phyloP scores from a whole-genome alignment of 30 jellyfish, hydroid and myxozoan genomes.

The Aurelia sp. region DNA sequence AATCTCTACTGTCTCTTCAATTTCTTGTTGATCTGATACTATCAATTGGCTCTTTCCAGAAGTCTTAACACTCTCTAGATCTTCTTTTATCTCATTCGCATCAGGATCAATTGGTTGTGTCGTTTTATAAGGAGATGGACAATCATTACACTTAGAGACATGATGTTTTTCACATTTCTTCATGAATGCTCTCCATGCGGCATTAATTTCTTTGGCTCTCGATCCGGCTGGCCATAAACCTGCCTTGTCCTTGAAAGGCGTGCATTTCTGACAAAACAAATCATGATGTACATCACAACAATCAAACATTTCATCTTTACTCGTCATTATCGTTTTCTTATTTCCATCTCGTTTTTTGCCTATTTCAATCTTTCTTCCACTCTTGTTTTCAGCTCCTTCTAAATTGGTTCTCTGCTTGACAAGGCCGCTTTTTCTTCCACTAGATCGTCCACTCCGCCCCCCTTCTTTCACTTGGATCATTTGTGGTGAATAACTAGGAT shows the following conservation, averaged over 20 bases:
- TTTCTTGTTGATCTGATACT: background rate
- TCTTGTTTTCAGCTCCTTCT: background rate
- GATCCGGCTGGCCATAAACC: conserved; percentile 57
- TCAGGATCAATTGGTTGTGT: too few species aligned
- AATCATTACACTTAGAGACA: conserved; percentile 7
- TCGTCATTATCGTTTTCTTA: conserved; percentile 1
- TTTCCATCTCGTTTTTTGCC: background rate
- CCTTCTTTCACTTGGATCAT: background rate
- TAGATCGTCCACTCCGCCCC: background rate
- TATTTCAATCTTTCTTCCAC: background rate
- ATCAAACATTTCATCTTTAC: conserved; percentile 64
- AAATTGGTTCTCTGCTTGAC: background rate
- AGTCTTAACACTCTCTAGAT: background rate
- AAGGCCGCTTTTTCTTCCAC: background rate
- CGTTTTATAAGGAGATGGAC: conserved; percentile 10
- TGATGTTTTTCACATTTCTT: conserved; percentile 36
- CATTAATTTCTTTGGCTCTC: conserved; percentile 48
- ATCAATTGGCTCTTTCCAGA: background rate
- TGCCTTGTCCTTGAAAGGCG: conserved; percentile 30
- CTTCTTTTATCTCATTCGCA: background rate
- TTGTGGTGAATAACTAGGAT: conserved; percentile 8
- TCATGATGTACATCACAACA: conserved; percentile 52
- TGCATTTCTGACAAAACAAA: conserved; percentile 41
- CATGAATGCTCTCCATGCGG: conserved; percentile 43
- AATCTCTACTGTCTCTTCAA: background rate